A percentile compares a stretch with the other conserved stretches of the same genome.
Conservation (phyloP, 35 echinoderm and acorn worm species). For the Heliocidaris erythrogramma region DNA sequence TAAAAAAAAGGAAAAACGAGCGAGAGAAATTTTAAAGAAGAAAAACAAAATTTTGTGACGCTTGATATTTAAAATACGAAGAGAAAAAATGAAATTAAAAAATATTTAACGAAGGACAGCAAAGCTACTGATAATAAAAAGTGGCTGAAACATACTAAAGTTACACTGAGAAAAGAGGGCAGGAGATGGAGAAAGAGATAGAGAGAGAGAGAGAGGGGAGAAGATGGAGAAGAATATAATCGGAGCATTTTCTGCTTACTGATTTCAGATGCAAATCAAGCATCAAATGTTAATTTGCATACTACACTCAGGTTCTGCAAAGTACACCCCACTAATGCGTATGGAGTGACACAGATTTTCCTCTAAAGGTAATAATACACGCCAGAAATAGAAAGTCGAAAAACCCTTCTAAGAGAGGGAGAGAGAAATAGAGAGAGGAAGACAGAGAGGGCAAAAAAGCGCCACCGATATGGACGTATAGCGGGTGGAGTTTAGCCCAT, state of each 20-base stretch:
- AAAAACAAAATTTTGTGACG: neutral
- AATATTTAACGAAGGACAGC: neutral
- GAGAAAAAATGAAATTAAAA: neutral
- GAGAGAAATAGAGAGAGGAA: neutral
- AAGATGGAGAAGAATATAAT: neutral
- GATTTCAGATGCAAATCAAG: neutral
- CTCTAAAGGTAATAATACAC: neutral
- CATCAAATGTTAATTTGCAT: conserved; percentile 13
- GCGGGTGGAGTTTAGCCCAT: neutral
- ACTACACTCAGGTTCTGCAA: neutral
- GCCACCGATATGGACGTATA: neutral
- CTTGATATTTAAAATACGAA: neutral
- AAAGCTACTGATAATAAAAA: neutral
- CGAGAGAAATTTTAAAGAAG: conserved; percentile 16
- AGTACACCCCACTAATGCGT: neutral
- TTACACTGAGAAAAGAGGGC: neutral
- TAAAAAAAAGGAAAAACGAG: neutral
- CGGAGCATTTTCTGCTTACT: neutral
- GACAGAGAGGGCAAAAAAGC: neutral
- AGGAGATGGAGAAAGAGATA: neutral
- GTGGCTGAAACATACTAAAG: neutral
- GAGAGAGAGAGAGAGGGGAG: neutral
- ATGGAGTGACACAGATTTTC: conserved; percentile 11
- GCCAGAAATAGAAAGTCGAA: neutral
- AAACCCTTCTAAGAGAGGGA: neutral